Conservation (phyloP, 2,888 invertebrate genomes). For the Pyrrhosoma nymphula region DNA sequence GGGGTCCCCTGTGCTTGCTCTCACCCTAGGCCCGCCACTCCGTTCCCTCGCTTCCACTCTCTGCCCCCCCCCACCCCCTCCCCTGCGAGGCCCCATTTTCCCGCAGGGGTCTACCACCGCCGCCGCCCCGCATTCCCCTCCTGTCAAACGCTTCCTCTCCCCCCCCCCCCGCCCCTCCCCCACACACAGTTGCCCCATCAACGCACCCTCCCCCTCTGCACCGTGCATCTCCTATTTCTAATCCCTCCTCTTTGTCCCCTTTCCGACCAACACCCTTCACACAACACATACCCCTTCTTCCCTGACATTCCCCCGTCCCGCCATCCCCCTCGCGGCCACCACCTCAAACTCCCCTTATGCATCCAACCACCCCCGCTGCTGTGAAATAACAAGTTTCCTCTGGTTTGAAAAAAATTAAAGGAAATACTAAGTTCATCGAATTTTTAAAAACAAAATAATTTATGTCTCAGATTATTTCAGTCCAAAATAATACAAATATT, state of each 20-base stretch:
- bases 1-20: not conserved
- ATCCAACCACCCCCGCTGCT: not conserved
- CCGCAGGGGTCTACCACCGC: not conserved
- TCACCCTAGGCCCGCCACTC: not conserved
- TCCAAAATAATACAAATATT: too few relatives aligned
- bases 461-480: too few relatives aligned
- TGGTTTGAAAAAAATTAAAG: too few relatives aligned
- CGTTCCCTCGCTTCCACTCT: not conserved
- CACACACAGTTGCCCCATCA: not conserved
- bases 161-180: not conserved
- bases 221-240: conserved; percentile 16
- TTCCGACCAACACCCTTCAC: not conserved
- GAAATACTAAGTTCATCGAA: too few relatives aligned
- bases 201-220: not conserved
- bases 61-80: not conserved
- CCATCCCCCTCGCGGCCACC: not conserved
- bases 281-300: not conserved
- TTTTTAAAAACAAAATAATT: too few relatives aligned
- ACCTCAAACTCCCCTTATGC: not conserved
- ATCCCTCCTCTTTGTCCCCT: not conserved
- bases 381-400: not conserved
- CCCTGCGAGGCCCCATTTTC: not conserved
- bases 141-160: not conserved
- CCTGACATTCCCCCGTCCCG: not conserved
- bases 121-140: not conserved